Evolutionary conservation across 2,797 vertebrate species (phyloP).

Genomic region (Crenuchus spilurus): DNA sequence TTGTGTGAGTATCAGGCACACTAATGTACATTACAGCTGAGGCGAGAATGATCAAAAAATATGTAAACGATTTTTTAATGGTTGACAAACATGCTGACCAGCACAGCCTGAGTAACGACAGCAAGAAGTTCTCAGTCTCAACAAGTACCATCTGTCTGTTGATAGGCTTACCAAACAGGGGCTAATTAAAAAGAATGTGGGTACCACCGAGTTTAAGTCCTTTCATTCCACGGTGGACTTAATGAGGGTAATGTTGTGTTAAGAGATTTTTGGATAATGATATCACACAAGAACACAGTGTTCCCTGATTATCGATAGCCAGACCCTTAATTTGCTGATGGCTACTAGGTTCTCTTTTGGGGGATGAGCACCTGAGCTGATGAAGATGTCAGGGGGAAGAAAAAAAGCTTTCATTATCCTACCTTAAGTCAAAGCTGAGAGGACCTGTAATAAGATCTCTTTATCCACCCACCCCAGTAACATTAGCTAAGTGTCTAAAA

Average conservation of each 20-base stretch:
- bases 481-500: neutral
- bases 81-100: conserved; percentile 22
- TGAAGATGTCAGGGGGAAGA: neutral
- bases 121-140: conserved; percentile 57
- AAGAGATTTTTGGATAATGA: conserved; percentile 42
- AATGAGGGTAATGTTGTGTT: conserved; percentile 51
- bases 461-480: neutral
- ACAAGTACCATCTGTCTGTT: conserved; percentile 61
- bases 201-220: conserved; percentile 29
- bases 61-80: neutral
- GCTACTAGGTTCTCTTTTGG: conserved; percentile 6
- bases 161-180: conserved; percentile 43
- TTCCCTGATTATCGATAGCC: conserved; percentile 51
- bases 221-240: conserved; percentile 39
- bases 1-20: neutral
- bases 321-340: conserved; percentile 29
- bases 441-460: neutral
- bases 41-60: neutral
- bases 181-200: conserved; percentile 54
- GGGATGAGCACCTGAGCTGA: conserved; percentile 18
- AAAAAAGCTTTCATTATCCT: neutral
- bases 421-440: neutral
- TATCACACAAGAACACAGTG: conserved; percentile 44
- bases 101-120: conserved; percentile 18
- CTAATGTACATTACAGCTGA: neutral